Base-by-base conservation (phyloP, 2,888 invertebrate species). In the Chrysolina americana region DNA sequence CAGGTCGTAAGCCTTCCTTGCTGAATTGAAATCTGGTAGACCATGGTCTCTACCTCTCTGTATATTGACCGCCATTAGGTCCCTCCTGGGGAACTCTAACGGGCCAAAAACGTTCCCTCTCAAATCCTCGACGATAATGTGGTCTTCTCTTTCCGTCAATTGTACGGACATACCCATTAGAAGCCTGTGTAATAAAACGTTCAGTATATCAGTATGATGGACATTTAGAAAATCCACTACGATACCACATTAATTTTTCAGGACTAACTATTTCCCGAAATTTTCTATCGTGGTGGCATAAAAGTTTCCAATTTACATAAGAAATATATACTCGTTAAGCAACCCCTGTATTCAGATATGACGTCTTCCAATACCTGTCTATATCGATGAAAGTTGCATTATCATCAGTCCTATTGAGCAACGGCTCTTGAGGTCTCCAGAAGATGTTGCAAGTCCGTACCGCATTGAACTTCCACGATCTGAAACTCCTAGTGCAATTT, bases 11-110 rank as follows among this genome's bases (percentile, higher is more conserved):
- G 89, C 88, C 78, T 85, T 84, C 72, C 92, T 85, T 0, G 90
- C 91, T 0, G 90, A 89, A 83, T 92, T 91, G 84, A 91, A 92
- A 85, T 92, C 92, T 0, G 92, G 91, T 28, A 91, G 83, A 17
- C 91, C 91, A 81, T 91, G 91, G 81, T 91, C 91, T 68, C 91
- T 85, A 0, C 86, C 90, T 74, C 91, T 84, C 83, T 91, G 91
- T 68, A 92, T 90, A 82, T 91, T 91, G 15, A 91, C 77, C 4
- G 91, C 91, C 90, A 91, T 91, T 74, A 91, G 85, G 83, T 92
- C 91, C 59, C 91, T 86, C 69, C 91, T 83, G 2, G 91, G 90
- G 82, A 91, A 91, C 83, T 91, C 91, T 66, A 91, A 82, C 0
- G 91, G 90, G 0, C 91, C 91, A 84, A 91, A 91, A 17, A 91